A percentile compares a stretch with the other conserved stretches of the same genome.
phyloP scores from a whole-genome alignment of 2,888 invertebrate species.

The Agonum fuliginosum region DNA sequence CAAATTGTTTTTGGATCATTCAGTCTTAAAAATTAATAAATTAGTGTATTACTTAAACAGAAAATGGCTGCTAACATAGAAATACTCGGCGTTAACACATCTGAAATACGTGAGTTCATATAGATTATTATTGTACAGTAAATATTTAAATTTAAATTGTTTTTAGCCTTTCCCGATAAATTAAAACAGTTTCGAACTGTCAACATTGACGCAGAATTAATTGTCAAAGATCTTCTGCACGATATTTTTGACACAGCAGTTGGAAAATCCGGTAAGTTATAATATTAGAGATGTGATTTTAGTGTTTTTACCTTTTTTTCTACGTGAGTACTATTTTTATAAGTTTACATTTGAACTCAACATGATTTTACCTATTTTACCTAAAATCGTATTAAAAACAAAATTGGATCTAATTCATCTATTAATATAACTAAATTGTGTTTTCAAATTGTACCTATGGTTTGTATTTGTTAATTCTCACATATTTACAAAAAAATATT shows the following conservation, averaged over 20 bases:
- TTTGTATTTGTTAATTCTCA: too few relatives aligned
- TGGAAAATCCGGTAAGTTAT: slow-evolving; percentile 55
- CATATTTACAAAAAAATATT: too few relatives aligned
- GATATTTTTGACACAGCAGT: slow-evolving; percentile 68
- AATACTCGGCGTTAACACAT: slow-evolving; percentile 48
- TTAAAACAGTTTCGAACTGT: slow-evolving; percentile 52
- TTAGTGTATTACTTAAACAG: slow-evolving; percentile 15
- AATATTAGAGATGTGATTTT: not conserved
- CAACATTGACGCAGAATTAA: slow-evolving; percentile 66
- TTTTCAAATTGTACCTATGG: too few relatives aligned
- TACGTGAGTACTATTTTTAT: not conserved
- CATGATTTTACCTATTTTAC: too few relatives aligned
- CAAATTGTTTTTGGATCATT: slow-evolving; percentile 37
- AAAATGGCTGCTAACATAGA: slow-evolving; percentile 18
- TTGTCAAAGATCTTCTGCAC: slow-evolving; percentile 70
- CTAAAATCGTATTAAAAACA: too few relatives aligned
- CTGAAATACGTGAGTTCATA: slow-evolving; percentile 57
- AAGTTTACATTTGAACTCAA: not conserved
- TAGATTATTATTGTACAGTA: too few relatives aligned
- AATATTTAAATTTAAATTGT: slow-evolving; percentile 58
- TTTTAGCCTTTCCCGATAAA: slow-evolving; percentile 6
- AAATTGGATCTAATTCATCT: too few relatives aligned
- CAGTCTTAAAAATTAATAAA: not conserved
- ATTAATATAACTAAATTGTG: too few relatives aligned
- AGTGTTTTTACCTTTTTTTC: not conserved